Percentiles rank a stretch among this genome's conserved stretches.
phyloP scores from a whole-genome alignment of 2,888 invertebrate genomes.

The Drosophila quinaria region DNA sequence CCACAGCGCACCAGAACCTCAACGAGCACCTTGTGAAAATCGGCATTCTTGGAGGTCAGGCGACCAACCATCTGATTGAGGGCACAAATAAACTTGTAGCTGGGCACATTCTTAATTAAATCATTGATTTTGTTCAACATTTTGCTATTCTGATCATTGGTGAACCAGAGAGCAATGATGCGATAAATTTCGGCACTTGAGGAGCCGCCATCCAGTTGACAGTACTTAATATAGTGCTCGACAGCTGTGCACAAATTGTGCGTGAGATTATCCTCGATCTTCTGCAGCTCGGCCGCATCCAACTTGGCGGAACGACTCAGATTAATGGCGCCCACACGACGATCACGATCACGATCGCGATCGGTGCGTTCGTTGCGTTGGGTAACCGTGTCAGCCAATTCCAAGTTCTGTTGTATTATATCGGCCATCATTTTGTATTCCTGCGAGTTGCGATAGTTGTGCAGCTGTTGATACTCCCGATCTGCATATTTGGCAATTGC shows the following conservation, averaged over 20 bases:
- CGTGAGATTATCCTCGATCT: constrained; percentile 88
- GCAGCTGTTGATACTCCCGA: constrained; percentile 92
- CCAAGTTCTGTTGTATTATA: constrained; percentile 89
- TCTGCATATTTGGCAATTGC: constrained; percentile 94
- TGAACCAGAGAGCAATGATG: constrained; percentile 94
- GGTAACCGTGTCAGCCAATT: constrained; percentile 78
- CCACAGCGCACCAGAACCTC: constrained; percentile 90
- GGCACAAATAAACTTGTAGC: constrained; percentile 94
- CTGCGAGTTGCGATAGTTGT: constrained; percentile 91
- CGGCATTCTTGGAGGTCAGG: constrained; percentile 87
- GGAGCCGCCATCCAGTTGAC: constrained; percentile 71
- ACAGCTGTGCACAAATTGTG: constrained; percentile 90
- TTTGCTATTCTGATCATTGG: constrained; percentile 88
- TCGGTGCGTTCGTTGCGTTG: constrained; percentile 47
- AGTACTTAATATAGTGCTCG: constrained; percentile 84
- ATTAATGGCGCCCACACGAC: constrained; percentile 72
- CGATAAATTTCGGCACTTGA: constrained; percentile 89
- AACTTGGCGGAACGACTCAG: constrained; percentile 85
- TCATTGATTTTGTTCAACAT: constrained; percentile 86
- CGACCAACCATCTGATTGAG: constrained; percentile 95
- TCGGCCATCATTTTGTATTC: constrained; percentile 91
- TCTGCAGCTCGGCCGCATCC: constrained; percentile 90
- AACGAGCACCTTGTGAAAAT: constrained; percentile 88
- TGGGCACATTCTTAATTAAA: constrained; percentile 88
- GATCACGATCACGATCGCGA: constrained; percentile 77